Base-by-base conservation (phyloP, 2,888 invertebrate species). In the Platycnemis pennipes region DNA sequence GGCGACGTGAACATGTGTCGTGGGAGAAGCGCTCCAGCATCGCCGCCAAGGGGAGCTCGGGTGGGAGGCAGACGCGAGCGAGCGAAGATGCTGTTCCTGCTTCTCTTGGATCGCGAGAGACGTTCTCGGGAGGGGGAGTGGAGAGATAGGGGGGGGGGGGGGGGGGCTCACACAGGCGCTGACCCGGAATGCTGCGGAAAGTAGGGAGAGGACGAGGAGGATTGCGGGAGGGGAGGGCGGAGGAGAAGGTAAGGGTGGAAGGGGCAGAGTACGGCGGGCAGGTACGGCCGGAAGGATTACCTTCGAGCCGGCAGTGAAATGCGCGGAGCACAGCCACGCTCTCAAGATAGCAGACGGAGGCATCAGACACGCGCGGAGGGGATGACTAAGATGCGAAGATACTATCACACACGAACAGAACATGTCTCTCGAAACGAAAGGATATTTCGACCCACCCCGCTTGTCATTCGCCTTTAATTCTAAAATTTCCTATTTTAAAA, bases 101-200 rank as follows among this genome's bases (percentile, higher is more conserved):
- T 77, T 3, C 77, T 77, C n/a, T n/a, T n/a, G n/a, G n/a, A n/a
- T 77, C 77, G 77, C 37, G 77, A 77, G 77, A 37, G 77, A 77
- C 63, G 63, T n/a, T n/a, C n/a, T 63, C n/a, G 63, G 63, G 77
- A 37, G 77, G 77, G 19, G 49, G n/a, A n/a, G n/a, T n/a, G n/a
- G n/a, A n/a, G n/a, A n/a, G n/a, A n/a, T 49, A 19, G 49, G 49
- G 11, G 26, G 77, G 69, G 37, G 77, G 31, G 16, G 37, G 77
- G 13, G 77, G 13, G 56, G 56, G 22, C 0, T 11, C 13, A 19
- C 13, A 49, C 13, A 19, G 19, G 11, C 22, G 56, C 49, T 77
- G 77, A 77, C 77, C 77, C 77, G 77, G 77, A 77, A 77, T 77
- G 77, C 77, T 77, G 77, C 77, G 77, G 77, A 37, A 77, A 77